These are phyloP conservation scores for Meta bourneti DNA, from an alignment of 2,888 invertebrate genomes.

Conservation along the genomic window DNA sequence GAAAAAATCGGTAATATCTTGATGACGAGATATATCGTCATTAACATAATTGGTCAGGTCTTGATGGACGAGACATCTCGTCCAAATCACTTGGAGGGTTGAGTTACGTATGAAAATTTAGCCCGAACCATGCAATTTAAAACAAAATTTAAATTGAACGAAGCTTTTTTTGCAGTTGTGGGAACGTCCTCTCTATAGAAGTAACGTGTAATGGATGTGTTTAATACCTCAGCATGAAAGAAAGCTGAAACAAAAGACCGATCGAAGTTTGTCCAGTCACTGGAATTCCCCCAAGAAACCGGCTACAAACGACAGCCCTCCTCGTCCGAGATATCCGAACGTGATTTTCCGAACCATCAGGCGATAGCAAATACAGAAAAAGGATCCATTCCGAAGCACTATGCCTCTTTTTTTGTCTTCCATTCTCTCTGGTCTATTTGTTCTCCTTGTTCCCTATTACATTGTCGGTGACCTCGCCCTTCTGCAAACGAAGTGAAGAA, in stretches of 20 bases:
- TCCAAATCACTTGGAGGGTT: too few relatives aligned
- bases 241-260: neutral
- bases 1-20: too few relatives aligned
- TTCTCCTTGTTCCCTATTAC: neutral
- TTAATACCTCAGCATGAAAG: neutral
- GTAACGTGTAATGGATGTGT: neutral
- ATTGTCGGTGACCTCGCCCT: conserved; percentile 33
- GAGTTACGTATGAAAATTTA: too few relatives aligned
- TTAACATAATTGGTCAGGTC: too few relatives aligned
- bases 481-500: conserved; percentile 36
- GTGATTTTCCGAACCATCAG: conserved; percentile 21
- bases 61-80: too few relatives aligned
- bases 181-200: too few relatives aligned
- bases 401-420: neutral
- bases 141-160: too few relatives aligned
- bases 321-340: conserved; percentile 20
- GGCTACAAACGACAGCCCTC: neutral
- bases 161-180: too few relatives aligned
- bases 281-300: neutral
- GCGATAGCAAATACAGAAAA: conserved; percentile 50
- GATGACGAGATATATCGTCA: too few relatives aligned
- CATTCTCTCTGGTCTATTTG: conserved; percentile 12
- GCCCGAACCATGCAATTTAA: too few relatives aligned
- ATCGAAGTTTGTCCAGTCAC: neutral
- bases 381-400: conserved; percentile 15